Conservation (phyloP, 1,140 invertebrate genomes). For the Drosophila kanapiae region DNA sequence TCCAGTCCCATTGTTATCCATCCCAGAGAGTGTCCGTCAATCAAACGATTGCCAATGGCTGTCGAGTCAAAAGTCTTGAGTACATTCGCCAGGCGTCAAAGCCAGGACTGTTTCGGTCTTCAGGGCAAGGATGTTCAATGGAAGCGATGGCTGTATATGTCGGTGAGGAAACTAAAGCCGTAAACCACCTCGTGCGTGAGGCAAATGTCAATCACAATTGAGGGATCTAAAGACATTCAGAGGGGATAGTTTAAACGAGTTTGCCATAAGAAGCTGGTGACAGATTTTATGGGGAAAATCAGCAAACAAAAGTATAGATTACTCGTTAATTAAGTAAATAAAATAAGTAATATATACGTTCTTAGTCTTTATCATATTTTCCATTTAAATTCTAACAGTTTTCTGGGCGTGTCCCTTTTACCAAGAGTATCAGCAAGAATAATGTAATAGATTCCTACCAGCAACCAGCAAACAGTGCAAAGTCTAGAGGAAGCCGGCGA, state of each 20-base stretch:
- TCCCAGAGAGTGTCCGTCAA: constrained; percentile 33
- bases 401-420: constrained; percentile 6
- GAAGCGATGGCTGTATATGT: constrained; percentile 3
- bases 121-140: background rate
- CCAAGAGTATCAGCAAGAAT: constrained; percentile 19
- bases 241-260: background rate
- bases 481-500: constrained; percentile 13
- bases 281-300: background rate
- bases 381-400: background rate
- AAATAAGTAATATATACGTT: background rate
- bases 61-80: constrained; percentile 25
- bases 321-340: background rate
- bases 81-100: constrained; percentile 44
- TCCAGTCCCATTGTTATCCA: constrained; percentile 8
- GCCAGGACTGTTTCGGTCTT: constrained; percentile 3
- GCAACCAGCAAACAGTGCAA: background rate
- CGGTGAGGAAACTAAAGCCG: background rate
- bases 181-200: constrained; percentile 6
- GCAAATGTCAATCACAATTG: constrained; percentile 16
- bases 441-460: constrained; percentile 33
- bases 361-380: background rate
- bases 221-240: background rate
- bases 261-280: background rate
- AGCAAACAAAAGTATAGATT: too few relatives aligned
- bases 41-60: constrained; percentile 33